Evolutionary conservation across 2,113 vertebrate genomes (phyloP).

Genomic region (Caranx melampygus): DNA sequence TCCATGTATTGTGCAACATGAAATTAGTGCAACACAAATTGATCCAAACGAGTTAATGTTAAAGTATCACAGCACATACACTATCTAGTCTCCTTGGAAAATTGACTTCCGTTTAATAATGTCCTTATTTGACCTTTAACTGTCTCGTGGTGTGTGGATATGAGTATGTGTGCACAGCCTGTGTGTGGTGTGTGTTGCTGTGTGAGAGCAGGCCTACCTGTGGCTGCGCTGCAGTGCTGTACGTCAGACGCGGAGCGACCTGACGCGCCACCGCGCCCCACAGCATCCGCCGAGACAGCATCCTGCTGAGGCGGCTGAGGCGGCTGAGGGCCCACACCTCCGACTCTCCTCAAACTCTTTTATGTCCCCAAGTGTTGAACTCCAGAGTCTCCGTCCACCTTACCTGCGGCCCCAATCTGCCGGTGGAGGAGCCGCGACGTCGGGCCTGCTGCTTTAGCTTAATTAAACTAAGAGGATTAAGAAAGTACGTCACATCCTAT

Average conservation of each 20-base stretch:
- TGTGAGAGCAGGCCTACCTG: slow-evolving; percentile 62
- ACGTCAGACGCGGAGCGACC: slow-evolving; percentile 42
- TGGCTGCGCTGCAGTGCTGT: slow-evolving; percentile 64
- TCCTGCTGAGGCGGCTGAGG: slow-evolving; percentile 45
- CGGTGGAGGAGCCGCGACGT: not conserved
- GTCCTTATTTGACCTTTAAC: not conserved
- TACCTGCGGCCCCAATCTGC: not conserved
- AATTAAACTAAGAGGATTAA: slow-evolving; percentile 67
- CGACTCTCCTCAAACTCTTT: not conserved
- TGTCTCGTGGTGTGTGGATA: not conserved
- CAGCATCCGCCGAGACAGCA: slow-evolving; percentile 63
- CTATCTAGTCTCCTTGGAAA: not conserved
- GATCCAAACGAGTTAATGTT: not conserved
- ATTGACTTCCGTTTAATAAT: no score
- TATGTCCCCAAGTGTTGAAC: not conserved
- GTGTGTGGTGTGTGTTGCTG: no score
- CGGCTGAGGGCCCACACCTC: not conserved
- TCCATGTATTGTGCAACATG: not conserved
- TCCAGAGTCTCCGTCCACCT: not conserved
- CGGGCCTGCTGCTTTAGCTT: slow-evolving; percentile 15
- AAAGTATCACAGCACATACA: not conserved
- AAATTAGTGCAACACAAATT: not conserved
- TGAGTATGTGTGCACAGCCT: no score
- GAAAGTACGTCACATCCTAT: slow-evolving; percentile 44
- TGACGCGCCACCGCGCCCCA: slow-evolving; percentile 34